Evolutionary conservation across 2,113 vertebrate genomes (phyloP).

Genomic region (Dryoscopus gambensis): DNA sequence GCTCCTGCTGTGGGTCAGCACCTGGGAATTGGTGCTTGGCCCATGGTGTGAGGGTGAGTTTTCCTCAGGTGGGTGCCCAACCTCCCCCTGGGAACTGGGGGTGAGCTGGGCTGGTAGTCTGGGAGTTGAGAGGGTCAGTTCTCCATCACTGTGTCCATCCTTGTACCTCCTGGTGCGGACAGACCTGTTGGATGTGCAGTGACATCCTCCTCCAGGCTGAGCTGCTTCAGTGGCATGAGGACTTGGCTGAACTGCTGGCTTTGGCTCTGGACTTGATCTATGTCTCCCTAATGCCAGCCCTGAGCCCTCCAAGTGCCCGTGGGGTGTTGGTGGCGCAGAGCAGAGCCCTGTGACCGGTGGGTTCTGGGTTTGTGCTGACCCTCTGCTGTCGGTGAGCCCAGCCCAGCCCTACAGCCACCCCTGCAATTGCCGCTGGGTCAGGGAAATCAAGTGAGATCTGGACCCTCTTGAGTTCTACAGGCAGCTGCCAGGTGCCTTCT

Average conservation of each 20-base stretch:
- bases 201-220: background rate
- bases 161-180: rapidly evolving
- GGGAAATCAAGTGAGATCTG: background rate
- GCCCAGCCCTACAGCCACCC: background rate
- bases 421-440: rapidly evolving
- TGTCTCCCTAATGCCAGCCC: rapidly evolving
- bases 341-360: rapidly evolving
- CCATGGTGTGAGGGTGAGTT: background rate
- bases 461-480: background rate
- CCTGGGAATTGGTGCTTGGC: background rate
- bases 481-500: background rate
- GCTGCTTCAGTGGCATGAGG: rapidly evolving
- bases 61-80: background rate
- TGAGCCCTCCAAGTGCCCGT: rapidly evolving
- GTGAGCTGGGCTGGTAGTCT: background rate
- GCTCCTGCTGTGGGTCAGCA: background rate
- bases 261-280: background rate
- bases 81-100: background rate
- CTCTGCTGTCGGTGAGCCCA: background rate
- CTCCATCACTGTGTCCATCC: rapidly evolving
- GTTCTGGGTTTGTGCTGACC: background rate
- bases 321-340: background rate
- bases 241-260: background rate
- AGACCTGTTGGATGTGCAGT: background rate
- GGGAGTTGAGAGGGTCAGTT: background rate